Percentiles rank a stretch among this genome's conserved stretches.
These are phyloP conservation scores for Noctilio leporinus DNA, from an alignment of 2,113 vertebrate species.

Conservation along the genomic window DNA sequence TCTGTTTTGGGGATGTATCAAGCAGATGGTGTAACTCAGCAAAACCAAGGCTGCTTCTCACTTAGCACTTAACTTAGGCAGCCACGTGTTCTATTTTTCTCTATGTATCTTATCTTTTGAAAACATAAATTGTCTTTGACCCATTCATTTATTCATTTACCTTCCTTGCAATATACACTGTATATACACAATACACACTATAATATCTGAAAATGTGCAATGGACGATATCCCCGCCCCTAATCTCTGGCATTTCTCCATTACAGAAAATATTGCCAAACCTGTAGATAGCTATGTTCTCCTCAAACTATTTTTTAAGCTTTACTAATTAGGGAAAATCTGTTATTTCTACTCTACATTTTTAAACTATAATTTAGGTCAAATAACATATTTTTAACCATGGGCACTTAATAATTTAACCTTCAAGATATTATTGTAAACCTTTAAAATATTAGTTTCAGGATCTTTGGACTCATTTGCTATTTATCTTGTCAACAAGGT, in stretches of 20 bases:
- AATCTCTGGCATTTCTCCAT: neutral
- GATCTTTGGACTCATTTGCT: neutral
- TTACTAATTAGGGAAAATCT: neutral
- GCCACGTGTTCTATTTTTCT: neutral
- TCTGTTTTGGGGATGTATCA: neutral
- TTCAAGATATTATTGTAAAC: constrained; percentile 28
- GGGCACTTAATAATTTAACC: neutral
- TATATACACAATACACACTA: too few relatives aligned
- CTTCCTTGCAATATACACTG: neutral
- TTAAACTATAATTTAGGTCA: neutral
- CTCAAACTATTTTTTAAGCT: neutral
- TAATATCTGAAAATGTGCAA: neutral
- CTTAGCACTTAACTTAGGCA: neutral
- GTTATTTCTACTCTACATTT: neutral
- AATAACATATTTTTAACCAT: constrained; percentile 2
- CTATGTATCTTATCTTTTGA: neutral
- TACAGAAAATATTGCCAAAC: neutral
- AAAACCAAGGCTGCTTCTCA: neutral
- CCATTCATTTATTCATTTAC: neutral
- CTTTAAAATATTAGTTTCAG: constrained; percentile 5
- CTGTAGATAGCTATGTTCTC: neutral
- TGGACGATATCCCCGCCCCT: neutral
- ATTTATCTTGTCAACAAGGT: constrained; percentile 12
- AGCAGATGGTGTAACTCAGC: neutral
- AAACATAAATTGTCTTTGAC: neutral